Conservation (phyloP, 2,113 vertebrate genomes). For the Dipodomys stephensi region DNA sequence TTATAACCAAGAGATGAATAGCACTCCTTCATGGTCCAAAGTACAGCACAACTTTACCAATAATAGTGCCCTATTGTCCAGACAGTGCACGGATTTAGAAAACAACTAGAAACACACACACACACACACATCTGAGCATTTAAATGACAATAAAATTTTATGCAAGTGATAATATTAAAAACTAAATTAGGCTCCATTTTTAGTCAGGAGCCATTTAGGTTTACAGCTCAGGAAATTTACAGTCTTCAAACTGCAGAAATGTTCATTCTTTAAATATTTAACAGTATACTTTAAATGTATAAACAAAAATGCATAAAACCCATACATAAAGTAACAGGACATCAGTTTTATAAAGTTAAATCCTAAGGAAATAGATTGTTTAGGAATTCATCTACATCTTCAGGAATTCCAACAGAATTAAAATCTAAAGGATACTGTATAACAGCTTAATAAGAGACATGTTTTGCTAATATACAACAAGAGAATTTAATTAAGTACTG, state of each 20-base stretch:
- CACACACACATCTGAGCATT: not conserved
- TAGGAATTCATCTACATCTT: not conserved
- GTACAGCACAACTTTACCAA: not conserved
- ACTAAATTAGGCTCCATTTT: slow-evolving; percentile 9
- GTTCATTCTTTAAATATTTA: slow-evolving; percentile 38
- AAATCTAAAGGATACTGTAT: slow-evolving; percentile 14
- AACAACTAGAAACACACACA: not conserved
- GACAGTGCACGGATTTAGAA: not conserved
- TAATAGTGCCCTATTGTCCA: fast-evolving
- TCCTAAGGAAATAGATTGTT: not conserved
- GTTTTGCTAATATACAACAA: slow-evolving; percentile 38
- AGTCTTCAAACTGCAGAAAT: slow-evolving; percentile 47
- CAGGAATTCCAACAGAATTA: slow-evolving; percentile 35
- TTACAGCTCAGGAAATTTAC: slow-evolving; percentile 32
- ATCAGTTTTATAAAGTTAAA: not conserved
- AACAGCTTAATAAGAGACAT: not conserved
- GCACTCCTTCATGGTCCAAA: not conserved
- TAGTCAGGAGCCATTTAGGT: not conserved
- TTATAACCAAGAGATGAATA: not conserved
- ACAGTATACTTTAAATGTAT: not conserved
- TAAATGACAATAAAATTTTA: not conserved
- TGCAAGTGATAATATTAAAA: no score
- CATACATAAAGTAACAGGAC: not conserved
- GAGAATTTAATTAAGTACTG: not conserved
- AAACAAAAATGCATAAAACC: not conserved